phyloP scores from a whole-genome alignment of 2,113 vertebrate species.

The Aldabrachelys gigantea region DNA sequence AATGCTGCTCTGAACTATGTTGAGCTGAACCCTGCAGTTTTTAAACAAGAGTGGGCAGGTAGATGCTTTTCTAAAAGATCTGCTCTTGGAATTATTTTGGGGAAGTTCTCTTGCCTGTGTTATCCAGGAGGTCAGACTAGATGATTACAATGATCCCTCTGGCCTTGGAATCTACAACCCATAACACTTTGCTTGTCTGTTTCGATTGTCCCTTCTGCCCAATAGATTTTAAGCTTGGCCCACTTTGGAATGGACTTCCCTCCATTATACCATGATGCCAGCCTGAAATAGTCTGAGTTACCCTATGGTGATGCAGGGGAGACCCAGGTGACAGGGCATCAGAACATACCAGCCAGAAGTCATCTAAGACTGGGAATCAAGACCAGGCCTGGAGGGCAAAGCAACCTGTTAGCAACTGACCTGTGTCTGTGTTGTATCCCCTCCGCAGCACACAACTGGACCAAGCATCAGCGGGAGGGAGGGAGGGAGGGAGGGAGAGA shows the following conservation, averaged over 20 bases:
- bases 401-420: neutral
- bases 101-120: neutral
- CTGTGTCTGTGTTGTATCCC: neutral
- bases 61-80: neutral
- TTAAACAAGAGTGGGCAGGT: neutral
- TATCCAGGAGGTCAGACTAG: neutral
- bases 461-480: neutral
- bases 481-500: neutral
- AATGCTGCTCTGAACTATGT: neutral
- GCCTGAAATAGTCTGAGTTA: neutral
- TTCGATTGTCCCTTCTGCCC: neutral
- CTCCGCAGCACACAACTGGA: neutral
- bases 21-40: neutral
- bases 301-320: fast-evolving
- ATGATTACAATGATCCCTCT: neutral
- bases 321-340: neutral
- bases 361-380: neutral
- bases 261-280: neutral
- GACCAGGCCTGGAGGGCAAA: neutral
- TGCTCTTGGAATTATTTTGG: neutral
- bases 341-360: neutral
- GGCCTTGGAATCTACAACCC: neutral
- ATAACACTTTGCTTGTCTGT: neutral
- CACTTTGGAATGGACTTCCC: neutral
- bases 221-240: neutral